Conservation (phyloP, 1,140 invertebrate species). For the Bombyx mandarina region DNA sequence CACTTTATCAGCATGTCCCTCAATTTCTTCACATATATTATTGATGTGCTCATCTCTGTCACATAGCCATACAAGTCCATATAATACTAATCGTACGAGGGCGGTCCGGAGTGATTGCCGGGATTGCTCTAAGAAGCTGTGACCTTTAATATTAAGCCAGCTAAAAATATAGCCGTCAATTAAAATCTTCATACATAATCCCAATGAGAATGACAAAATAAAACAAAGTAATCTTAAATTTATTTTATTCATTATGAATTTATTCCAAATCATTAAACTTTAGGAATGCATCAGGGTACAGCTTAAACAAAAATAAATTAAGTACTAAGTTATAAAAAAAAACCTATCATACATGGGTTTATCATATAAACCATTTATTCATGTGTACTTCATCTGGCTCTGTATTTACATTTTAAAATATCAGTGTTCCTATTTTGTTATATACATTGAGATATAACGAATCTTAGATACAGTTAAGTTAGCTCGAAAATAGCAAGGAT, state of each 20-base stretch:
- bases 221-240: neutral
- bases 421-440: conserved; percentile 14
- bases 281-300: conserved; percentile 57
- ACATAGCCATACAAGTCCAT: no score
- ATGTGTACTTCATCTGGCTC: conserved; percentile 40
- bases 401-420: conserved; percentile 43
- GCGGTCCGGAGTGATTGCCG: no score
- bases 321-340: conserved; percentile 38
- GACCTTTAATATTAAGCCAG: no score
- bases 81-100: no score
- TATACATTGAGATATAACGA: conserved; percentile 20
- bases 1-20: no score
- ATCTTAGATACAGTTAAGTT: conserved; percentile 21
- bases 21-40: no score
- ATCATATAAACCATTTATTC: conserved; percentile 48
- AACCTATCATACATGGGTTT: conserved; percentile 27
- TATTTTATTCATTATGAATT: conserved; percentile 11
- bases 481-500: conserved; percentile 9
- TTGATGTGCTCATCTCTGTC: no score
- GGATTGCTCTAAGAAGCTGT: no score
- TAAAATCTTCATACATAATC: no score
- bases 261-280: conserved; percentile 45
- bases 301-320: conserved; percentile 58
- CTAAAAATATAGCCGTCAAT: no score
- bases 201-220: no score